Conservation (phyloP, 2,888 invertebrate species). For the Acanthosepion esculentum region DNA sequence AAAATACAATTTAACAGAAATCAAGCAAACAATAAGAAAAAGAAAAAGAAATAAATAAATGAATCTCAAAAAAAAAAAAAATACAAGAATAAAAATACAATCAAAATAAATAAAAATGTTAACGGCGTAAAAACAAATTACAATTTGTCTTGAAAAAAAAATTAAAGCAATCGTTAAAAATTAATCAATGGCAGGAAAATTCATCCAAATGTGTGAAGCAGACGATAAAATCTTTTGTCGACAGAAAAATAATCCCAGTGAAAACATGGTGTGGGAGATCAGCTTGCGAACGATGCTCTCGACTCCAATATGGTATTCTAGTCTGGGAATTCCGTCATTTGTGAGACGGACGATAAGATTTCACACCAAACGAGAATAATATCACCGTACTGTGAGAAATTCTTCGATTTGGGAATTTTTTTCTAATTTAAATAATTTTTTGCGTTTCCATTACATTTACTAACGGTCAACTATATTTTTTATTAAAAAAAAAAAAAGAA, state of each 20-base stretch:
- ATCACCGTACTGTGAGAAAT: not conserved
- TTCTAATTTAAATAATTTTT: not conserved
- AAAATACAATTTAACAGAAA: conserved; percentile 18
- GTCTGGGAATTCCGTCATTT: not conserved
- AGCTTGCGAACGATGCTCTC: not conserved
- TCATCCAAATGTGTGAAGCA: not conserved
- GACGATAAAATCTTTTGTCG: conserved; percentile 21
- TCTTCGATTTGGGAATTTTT: not conserved
- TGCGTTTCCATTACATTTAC: not conserved
- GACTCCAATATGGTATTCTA: not conserved
- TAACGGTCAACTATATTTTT: not conserved
- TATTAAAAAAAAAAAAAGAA: not conserved
- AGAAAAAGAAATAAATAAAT: not conserved
- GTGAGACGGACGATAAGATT: not conserved
- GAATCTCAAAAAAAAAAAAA: not conserved
- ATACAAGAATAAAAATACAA: not conserved
- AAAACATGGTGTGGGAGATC: not conserved
- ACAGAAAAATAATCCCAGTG: not conserved
- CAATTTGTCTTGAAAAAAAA: not conserved
- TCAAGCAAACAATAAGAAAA: not conserved
- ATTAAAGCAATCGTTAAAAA: not conserved
- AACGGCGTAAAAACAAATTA: not conserved
- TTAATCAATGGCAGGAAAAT: not conserved
- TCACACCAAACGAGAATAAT: not conserved
- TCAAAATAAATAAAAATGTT: not conserved